Percentiles rank a stretch among this genome's conserved stretches.
Conservation (phyloP, 2,113 vertebrate genomes). For the Spermophilus dauricus region DNA sequence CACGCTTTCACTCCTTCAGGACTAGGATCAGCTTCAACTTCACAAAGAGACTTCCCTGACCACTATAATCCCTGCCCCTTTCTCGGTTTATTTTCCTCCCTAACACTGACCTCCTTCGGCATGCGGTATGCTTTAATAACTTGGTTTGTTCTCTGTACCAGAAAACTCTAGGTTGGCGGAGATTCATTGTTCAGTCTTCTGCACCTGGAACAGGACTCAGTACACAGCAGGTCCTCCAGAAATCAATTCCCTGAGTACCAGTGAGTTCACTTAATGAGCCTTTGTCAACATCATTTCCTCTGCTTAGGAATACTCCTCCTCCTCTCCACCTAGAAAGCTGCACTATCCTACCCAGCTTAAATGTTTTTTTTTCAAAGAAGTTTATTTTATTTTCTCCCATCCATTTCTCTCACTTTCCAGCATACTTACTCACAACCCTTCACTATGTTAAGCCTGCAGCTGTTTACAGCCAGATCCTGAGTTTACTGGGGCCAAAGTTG, state of each 20-base stretch:
- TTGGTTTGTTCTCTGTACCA: background rate
- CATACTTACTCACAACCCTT: background rate
- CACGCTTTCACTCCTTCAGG: background rate
- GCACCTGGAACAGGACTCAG: background rate
- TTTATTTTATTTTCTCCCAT: background rate
- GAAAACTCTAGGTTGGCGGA: background rate
- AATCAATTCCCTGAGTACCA: background rate
- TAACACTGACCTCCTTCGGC: background rate
- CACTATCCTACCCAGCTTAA: background rate
- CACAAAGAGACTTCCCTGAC: accelerated
- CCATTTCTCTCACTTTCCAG: background rate
- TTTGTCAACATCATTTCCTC: background rate
- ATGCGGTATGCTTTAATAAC: background rate
- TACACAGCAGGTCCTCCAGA: background rate
- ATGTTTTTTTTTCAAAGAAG: background rate
- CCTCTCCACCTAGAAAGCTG: background rate
- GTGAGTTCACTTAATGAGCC: background rate
- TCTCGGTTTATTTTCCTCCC: background rate
- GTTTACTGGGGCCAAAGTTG: background rate
- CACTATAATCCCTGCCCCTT: background rate
- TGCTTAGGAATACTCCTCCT: background rate
- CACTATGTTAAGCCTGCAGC: too few species aligned
- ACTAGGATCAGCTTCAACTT: background rate
- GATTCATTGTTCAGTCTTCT: background rate
- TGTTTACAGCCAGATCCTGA: background rate